phyloP scores from a whole-genome alignment of 64 coral and sea anemone species.

The Actinia tenebrosa region DNA sequence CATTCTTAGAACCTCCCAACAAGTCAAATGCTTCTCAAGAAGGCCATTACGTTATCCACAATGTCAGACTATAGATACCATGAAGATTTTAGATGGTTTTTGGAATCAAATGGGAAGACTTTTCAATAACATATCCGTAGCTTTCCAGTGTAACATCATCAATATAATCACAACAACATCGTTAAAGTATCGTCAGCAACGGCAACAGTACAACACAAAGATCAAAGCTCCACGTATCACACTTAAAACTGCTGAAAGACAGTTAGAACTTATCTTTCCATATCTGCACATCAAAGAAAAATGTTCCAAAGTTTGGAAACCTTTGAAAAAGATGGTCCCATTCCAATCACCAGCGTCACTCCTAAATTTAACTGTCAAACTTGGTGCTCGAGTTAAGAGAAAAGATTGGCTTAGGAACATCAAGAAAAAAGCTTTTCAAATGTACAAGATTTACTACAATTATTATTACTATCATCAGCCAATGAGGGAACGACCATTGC shows the following conservation, averaged over 20 bases:
- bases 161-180: constrained; percentile 39
- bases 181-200: not conserved
- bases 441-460: constrained; percentile 37
- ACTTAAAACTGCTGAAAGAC: constrained; percentile 11
- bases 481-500: too few species aligned
- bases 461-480: not conserved
- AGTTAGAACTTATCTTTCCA: not conserved
- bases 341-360: constrained; percentile 2
- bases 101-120: constrained; percentile 22
- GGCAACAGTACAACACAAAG: not conserved
- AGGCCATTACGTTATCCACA: not conserved
- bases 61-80: not conserved
- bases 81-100: not conserved
- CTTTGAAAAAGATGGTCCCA: constrained; percentile 1
- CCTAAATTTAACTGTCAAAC: constrained; percentile 65
- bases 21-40: not conserved
- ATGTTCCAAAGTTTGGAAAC: constrained; percentile 26
- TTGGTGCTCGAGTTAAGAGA: constrained; percentile 7
- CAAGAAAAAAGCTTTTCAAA: constrained; percentile 31
- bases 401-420: constrained; percentile 49
- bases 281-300: not conserved
- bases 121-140: constrained; percentile 33
- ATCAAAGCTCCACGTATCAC: not conserved
- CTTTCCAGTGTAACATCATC: constrained; percentile 72
- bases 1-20: not conserved